A percentile compares a stretch with the other conserved stretches of the same genome.
Evolutionary conservation across 1,140 invertebrate genomes (phyloP).

Genomic region (Drosophila parabipectinata): DNA sequence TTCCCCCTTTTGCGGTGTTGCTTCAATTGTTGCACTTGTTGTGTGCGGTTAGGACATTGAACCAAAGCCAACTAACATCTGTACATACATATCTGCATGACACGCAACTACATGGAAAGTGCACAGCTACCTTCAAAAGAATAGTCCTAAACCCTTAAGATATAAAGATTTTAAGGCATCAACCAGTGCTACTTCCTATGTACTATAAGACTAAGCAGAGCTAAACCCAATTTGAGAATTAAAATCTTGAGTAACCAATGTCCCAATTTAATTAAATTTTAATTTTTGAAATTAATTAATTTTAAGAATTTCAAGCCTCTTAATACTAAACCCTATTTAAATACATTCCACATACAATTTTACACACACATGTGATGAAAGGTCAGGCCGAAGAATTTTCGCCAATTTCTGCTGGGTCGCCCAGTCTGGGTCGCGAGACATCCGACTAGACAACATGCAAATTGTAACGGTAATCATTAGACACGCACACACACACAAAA

Average conservation of each 20-base stretch:
- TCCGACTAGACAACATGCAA: conserved; percentile 77
- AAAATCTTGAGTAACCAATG: no score
- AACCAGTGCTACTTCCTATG: no score
- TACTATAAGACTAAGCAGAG: no score
- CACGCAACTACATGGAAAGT: conserved; percentile 33
- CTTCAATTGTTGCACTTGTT: conserved; percentile 70
- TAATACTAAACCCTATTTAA: not conserved
- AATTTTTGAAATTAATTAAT: no score
- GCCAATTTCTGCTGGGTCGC: conserved; percentile 75
- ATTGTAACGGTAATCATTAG: conserved; percentile 81
- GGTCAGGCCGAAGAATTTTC: conserved; percentile 63
- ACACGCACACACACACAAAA: conserved; percentile 47
- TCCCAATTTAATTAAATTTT: no score
- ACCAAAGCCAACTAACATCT: conserved; percentile 37
- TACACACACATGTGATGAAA: conserved; percentile 46
- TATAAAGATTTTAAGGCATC: not conserved
- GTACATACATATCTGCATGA: conserved; percentile 3
- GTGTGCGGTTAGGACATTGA: conserved; percentile 75
- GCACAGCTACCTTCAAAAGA: conserved; percentile 11
- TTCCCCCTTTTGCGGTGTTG: conserved; percentile 38
- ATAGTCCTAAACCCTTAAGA: conserved; percentile 4
- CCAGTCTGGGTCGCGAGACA: conserved; percentile 78
- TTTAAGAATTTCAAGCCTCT: not conserved
- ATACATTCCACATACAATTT: not conserved
- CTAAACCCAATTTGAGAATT: no score